These are phyloP conservation scores for Circaetus cinerascens DNA, from an alignment of 2,113 vertebrate genomes.

Conservation along the genomic window DNA sequence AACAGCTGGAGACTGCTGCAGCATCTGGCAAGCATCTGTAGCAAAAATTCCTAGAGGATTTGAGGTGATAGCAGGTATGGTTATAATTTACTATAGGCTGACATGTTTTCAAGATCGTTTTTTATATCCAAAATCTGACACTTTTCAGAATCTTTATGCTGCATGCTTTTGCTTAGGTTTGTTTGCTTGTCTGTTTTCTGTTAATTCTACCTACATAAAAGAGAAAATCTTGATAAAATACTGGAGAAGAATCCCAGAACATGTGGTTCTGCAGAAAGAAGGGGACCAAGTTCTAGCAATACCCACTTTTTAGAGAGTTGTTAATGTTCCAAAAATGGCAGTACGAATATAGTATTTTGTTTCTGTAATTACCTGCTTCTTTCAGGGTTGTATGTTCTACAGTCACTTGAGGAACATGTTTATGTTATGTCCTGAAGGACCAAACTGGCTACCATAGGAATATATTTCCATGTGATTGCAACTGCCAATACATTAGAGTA, in stretches of 20 bases:
- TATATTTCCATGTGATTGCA: not conserved
- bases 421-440: not conserved
- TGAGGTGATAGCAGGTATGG: not conserved
- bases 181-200: not conserved
- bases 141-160: not conserved
- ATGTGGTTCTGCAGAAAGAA: not conserved
- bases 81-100: not conserved
- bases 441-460: not conserved
- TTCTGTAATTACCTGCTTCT: not conserved
- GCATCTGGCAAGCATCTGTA: slow-evolving; percentile 28
- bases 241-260: not conserved
- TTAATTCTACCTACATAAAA: not conserved
- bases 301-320: not conserved
- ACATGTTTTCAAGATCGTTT: not conserved
- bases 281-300: not conserved
- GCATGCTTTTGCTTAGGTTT: not conserved
- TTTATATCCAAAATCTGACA: not conserved
- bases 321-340: not conserved
- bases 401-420: not conserved
- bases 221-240: not conserved
- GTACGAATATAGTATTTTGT: not conserved
- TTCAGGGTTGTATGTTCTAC: not conserved
- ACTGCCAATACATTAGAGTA: not conserved
- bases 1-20: not conserved
- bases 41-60: slow-evolving; percentile 16